Evolutionary conservation across 2,797 vertebrate species (phyloP).

Genomic region (Pangasius krempfi): DNA sequence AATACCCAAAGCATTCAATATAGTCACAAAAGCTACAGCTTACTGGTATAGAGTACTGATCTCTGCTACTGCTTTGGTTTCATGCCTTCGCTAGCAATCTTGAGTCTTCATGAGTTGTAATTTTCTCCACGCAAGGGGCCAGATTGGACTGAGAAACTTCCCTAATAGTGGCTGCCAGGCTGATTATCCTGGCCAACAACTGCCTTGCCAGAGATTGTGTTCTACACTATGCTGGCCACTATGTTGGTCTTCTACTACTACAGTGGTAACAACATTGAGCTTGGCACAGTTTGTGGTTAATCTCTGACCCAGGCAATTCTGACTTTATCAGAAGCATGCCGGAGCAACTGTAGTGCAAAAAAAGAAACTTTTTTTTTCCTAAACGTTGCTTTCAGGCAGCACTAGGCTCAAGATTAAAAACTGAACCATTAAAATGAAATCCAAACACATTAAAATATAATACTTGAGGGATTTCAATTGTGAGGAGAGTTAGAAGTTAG

Average conservation of each 20-base stretch:
- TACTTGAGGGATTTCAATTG: background rate
- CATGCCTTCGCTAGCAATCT: background rate
- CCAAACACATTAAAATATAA: conserved; percentile 2
- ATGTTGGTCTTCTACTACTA: conserved; percentile 14
- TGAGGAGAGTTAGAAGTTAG: background rate
- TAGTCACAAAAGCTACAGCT: background rate
- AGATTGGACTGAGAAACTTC: conserved; percentile 9
- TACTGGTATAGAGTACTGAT: background rate
- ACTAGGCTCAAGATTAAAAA: background rate
- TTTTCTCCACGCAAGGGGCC: background rate
- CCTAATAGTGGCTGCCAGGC: conserved; percentile 24
- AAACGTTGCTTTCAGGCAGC: background rate
- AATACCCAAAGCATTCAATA: background rate
- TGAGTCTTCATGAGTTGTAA: conserved; percentile 12
- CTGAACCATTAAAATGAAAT: conserved; percentile 9
- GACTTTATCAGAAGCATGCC: conserved; percentile 5
- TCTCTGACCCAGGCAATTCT: conserved; percentile 23
- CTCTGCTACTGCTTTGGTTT: background rate
- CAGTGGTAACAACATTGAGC: conserved; percentile 11
- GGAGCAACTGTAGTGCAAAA: background rate
- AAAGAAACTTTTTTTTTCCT: background rate
- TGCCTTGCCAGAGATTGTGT: conserved; percentile 25
- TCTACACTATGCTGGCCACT: background rate
- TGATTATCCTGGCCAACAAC: conserved; percentile 31
- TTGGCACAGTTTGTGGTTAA: conserved; percentile 16